Conservation (phyloP, 2,888 invertebrate genomes). For the Apomyelois bistriatella region DNA sequence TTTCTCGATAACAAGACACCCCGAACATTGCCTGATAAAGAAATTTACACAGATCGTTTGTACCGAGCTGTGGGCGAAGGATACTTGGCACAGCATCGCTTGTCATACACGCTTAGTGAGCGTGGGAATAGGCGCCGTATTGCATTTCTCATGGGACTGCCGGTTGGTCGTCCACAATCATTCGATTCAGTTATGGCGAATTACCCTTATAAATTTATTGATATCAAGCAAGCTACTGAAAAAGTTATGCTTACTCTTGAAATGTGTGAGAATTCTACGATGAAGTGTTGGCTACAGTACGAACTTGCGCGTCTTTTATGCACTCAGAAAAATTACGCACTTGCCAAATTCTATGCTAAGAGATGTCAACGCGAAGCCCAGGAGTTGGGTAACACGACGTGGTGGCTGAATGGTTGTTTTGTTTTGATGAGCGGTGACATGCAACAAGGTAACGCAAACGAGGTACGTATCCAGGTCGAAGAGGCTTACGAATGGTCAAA, state of each 20-base stretch:
- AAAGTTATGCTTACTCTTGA: slow-evolving; percentile 54
- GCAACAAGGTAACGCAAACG: slow-evolving; percentile 71
- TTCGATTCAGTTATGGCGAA: slow-evolving; percentile 73
- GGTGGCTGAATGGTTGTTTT: slow-evolving; percentile 71
- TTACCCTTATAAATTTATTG: slow-evolving; percentile 67
- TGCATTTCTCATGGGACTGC: slow-evolving; percentile 68
- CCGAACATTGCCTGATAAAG: slow-evolving; percentile 64
- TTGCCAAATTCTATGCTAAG: slow-evolving; percentile 68
- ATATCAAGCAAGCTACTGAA: slow-evolving; percentile 58
- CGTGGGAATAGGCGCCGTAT: slow-evolving; percentile 67
- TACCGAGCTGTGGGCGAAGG: slow-evolving; percentile 68
- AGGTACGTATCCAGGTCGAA: slow-evolving; percentile 65
- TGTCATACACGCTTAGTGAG: slow-evolving; percentile 68
- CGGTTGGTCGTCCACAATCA: slow-evolving; percentile 60
- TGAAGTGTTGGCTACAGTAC: slow-evolving; percentile 73
- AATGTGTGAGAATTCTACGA: slow-evolving; percentile 69
- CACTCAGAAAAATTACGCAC: slow-evolving; percentile 66
- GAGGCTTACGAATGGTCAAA: slow-evolving; percentile 66
- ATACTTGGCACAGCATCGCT: slow-evolving; percentile 59
- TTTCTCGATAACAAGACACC: slow-evolving; percentile 65
- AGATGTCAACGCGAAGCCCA: slow-evolving; percentile 66
- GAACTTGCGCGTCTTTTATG: slow-evolving; percentile 62
- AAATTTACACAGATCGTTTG: slow-evolving; percentile 59
- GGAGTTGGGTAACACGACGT: slow-evolving; percentile 52
- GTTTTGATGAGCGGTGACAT: slow-evolving; percentile 70